Evolutionary conservation across 2,888 invertebrate genomes (phyloP), one percentile per base, ranked within the genome.

Genomic region (Brenthis daphne): DNA sequence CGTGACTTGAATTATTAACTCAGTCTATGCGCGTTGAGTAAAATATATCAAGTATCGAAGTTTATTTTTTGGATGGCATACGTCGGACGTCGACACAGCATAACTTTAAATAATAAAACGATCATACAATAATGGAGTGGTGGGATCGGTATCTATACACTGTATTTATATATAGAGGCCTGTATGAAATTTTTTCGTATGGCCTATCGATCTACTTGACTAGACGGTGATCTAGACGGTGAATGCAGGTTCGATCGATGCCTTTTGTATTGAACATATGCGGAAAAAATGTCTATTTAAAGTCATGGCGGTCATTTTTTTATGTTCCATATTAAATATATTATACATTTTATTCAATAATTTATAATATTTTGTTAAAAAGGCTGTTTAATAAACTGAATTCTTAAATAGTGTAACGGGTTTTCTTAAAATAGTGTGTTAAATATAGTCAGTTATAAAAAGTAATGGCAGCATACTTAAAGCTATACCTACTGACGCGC

Each of bases 41-140:
- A 48, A 58, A 48, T 48, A 58, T 50, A 50, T 50, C 60, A 60
- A 60, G 11, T 60, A n/a, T 48, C 50, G 48, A 33, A n/a, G 60
- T 60, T 50, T 50, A 60, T 60, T 60, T 60, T 47, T 50, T 29
- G 60, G 29, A 48, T 8, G 43, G 48, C 58, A 48, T 48, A 47
- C 58, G 29, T 48, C 48, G 50, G 50, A 47, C 58, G 48, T 48
- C 48, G 50, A 50, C 50, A 29, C 14, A 50, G 50, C 29, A 60
- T 50, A 60, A 60, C n/a, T 50, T 60, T 60, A 60, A 60, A 60
- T 60, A 60, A 50, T 60, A 60, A 50, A 60, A 60, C 50, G n/a
- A 50, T 60, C 60, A 50, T 33, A 50, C 1, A 60, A 60, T 58
- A 60, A 60, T 60, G 48, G 48, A 11, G n/a, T 8, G 60, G 58